A percentile compares a stretch with the other conserved stretches of the same genome.
Conservation (phyloP, 2,888 invertebrate genomes). For the Ophion slaviceki region DNA sequence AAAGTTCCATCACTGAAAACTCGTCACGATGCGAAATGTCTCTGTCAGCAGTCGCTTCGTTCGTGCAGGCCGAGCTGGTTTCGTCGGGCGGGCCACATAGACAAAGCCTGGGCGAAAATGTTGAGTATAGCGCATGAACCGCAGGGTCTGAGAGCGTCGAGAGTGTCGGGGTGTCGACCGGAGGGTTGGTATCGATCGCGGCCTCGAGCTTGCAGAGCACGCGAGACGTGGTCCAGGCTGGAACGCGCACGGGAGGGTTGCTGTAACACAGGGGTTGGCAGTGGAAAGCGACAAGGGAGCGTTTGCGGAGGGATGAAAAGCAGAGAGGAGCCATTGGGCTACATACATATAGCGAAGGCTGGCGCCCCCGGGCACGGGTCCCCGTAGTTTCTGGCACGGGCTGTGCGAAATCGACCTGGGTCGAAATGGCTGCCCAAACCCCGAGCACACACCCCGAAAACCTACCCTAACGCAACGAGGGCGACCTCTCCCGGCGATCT, state of each 20-base stretch:
- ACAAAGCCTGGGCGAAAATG: conserved; percentile 52
- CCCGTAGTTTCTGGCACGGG: conserved; percentile 46
- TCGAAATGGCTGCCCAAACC: conserved; percentile 58
- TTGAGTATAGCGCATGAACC: conserved; percentile 41
- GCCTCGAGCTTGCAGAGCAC: conserved; percentile 55
- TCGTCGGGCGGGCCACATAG: conserved; percentile 11
- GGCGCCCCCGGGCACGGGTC: conserved; percentile 60
- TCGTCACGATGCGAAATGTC: background rate
- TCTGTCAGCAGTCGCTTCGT: background rate
- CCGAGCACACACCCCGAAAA: conserved; percentile 60
- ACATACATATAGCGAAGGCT: conserved; percentile 32
- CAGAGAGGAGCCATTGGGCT: conserved; percentile 21
- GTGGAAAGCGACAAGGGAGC: conserved; percentile 57
- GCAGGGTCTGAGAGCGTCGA: conserved; percentile 25
- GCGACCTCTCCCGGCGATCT: conserved; percentile 27
- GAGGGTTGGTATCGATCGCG: conserved; percentile 68
- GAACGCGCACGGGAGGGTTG: conserved; percentile 41
- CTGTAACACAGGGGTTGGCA: conserved; percentile 44
- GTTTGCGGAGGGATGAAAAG: conserved; percentile 61
- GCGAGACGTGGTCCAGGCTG: conserved; percentile 58
- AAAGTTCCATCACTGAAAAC: background rate
- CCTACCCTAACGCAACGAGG: conserved; percentile 60
- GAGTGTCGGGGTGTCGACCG: conserved; percentile 65
- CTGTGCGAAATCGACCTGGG: conserved; percentile 66
- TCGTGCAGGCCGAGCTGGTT: background rate